Conservation (phyloP, 2,113 vertebrate species). For the Tachycineta bicolor region DNA sequence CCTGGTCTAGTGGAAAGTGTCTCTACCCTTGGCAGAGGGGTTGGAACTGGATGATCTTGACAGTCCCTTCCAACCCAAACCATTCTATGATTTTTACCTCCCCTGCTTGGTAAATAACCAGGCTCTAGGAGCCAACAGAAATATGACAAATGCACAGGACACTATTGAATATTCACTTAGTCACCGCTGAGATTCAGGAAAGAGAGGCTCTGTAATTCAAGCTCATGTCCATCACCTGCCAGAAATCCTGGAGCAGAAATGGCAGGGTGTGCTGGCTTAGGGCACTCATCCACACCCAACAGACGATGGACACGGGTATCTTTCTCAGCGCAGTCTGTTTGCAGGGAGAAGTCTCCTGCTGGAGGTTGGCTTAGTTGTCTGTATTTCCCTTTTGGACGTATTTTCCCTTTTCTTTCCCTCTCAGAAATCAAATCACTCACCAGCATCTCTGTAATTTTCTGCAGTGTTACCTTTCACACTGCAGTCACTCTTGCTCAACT, state of each 20-base stretch:
- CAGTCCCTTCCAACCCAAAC: background rate
- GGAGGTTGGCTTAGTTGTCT: background rate
- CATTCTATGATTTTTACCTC: background rate
- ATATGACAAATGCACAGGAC: background rate
- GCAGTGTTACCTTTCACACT: fast-evolving
- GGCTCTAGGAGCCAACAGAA: background rate
- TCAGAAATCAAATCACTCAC: background rate
- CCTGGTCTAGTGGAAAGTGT: background rate
- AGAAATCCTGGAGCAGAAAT: background rate
- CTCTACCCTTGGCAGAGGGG: background rate
- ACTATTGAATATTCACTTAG: background rate
- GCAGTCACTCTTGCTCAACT: background rate
- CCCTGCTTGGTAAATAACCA: background rate
- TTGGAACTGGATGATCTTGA: background rate
- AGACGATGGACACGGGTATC: fast-evolving
- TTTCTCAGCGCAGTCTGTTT: background rate
- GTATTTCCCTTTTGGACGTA: fast-evolving
- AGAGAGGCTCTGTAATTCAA: background rate
- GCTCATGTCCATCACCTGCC: background rate
- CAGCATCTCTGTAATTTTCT: background rate
- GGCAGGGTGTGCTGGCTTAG: background rate
- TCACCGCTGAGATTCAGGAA: background rate
- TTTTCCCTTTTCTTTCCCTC: background rate
- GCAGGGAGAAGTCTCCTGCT: background rate
- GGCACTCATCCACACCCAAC: background rate